Base-by-base conservation (phyloP, 1,140 invertebrate genomes). In the Platyura marginata region DNA sequence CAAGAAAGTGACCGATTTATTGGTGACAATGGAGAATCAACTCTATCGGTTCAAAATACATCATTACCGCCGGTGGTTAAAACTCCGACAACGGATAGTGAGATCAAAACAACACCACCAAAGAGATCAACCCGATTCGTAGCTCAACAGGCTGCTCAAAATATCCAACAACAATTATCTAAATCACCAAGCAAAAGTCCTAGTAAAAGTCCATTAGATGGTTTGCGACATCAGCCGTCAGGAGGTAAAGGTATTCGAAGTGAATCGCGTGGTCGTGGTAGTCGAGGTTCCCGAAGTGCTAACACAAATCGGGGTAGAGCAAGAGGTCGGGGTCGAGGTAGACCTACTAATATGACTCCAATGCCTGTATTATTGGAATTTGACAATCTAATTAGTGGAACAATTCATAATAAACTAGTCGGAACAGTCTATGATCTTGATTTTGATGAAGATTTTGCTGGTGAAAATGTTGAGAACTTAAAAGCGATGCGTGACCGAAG, bases 361-460 rank as follows among this genome's bases (percentile, higher is more conserved):
- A 21, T 51, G 18, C 25, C 25, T 8, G 25, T 29, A 13, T 13
- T 29, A 13, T 13, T 29, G 8, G 40, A 29, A n/a, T 29, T 29
- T 16, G 40, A 41, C 3, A 29, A 15, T 41, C 6, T 19, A 37
- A 19, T 32, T 54, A 29, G 13, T 11, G 59, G 35, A 54, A 68
- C 49, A 65, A 79, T 79, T 34, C 74, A 77, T 42, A 81, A 75
- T 51, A 84, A 84, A 59, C 65, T 90, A 20, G 75, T 78, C 3
- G 85, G 86, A 2, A 89, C 85, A 1, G 85, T 89, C 1, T 91
- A 88, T 48, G 82, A 86, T 53, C 75, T 86, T 49, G 81, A 88
- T 55, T 84, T 82, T 44, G 80, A 88, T 47, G 85, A 89, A 48
- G 85, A 89, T 48, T 42, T 61, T 37, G 67, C 70, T 3, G 74